phyloP scores from a whole-genome alignment of 2,797 vertebrate species.

The Chelidonichthys spinosus region DNA sequence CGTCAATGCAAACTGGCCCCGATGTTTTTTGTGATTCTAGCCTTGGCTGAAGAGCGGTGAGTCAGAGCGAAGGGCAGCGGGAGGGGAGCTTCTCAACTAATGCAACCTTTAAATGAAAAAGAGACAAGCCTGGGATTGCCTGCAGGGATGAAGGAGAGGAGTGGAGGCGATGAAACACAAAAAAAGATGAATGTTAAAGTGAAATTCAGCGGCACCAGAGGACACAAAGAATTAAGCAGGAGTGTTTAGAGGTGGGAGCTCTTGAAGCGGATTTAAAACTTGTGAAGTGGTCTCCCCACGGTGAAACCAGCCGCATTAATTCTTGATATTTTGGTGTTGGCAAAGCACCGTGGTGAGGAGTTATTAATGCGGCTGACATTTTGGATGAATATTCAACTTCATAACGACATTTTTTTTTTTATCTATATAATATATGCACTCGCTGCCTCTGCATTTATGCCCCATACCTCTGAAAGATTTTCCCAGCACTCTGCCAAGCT shows the following conservation, averaged over 20 bases:
- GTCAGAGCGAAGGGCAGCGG: constrained; percentile 45
- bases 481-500: constrained; percentile 52
- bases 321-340: constrained; percentile 42
- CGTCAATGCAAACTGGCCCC: constrained; percentile 40
- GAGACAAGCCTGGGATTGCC: constrained; percentile 54
- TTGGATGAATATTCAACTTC: constrained; percentile 45
- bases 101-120: constrained; percentile 62
- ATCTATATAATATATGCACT: constrained; percentile 42
- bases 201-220: constrained; percentile 55
- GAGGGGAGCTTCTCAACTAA: constrained; percentile 46
- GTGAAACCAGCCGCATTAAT: constrained; percentile 36
- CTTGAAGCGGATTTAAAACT: constrained; percentile 51
- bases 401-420: constrained; percentile 27
- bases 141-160: constrained; percentile 47
- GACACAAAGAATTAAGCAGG: constrained; percentile 45
- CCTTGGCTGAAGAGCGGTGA: constrained; percentile 38
- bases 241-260: constrained; percentile 51
- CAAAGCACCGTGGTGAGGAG: constrained; percentile 3
- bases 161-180: constrained; percentile 52
- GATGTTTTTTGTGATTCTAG: constrained; percentile 29
- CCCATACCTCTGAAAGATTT: constrained; percentile 34
- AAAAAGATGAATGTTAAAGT: constrained; percentile 55
- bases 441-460: constrained; percentile 45
- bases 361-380: constrained; percentile 48
- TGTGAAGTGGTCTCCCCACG: constrained; percentile 27